Percentiles rank a stretch among this genome's conserved stretches.
Evolutionary conservation across 2,888 invertebrate species (phyloP).

Genomic region (Amphimallon solstitiale): DNA sequence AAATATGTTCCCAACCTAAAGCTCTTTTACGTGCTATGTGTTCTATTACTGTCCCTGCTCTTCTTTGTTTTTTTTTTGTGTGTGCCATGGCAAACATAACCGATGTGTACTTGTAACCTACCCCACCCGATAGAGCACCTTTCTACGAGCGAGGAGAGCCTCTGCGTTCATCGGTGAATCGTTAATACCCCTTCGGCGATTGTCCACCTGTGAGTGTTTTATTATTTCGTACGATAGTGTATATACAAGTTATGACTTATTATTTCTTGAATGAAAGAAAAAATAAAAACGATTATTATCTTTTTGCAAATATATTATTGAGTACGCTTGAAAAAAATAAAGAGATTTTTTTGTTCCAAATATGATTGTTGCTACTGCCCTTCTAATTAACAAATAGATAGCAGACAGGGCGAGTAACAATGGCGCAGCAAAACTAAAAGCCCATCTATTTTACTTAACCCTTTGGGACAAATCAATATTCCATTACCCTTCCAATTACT

Average conservation of each 20-base stretch:
- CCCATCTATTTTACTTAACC: too few relatives aligned
- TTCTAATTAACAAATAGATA: too few relatives aligned
- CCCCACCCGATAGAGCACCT: conserved; percentile 53
- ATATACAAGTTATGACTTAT: conserved; percentile 11
- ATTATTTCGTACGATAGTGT: conserved; percentile 13
- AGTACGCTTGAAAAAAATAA: too few relatives aligned
- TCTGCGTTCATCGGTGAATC: conserved; percentile 56
- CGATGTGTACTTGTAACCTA: conserved; percentile 11
- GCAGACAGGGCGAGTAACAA: too few relatives aligned
- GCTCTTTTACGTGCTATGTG: background rate
- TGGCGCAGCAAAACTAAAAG: too few relatives aligned
- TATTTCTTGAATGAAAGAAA: too few relatives aligned
- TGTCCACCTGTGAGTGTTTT: conserved; percentile 46
- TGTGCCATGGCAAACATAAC: conserved; percentile 2
- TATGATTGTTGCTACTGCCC: too few relatives aligned
- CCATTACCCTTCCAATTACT: too few relatives aligned
- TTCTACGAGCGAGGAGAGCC: conserved; percentile 60
- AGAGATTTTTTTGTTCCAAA: too few relatives aligned
- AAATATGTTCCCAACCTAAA: background rate
- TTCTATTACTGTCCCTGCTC: conserved; percentile 39
- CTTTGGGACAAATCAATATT: too few relatives aligned
- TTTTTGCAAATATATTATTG: too few relatives aligned
- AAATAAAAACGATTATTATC: too few relatives aligned
- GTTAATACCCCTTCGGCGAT: conserved; percentile 58
- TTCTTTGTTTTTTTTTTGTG: conserved; percentile 31